phyloP scores from a whole-genome alignment of 2,888 invertebrate species.

The Lasioglossum oenotherae region DNA sequence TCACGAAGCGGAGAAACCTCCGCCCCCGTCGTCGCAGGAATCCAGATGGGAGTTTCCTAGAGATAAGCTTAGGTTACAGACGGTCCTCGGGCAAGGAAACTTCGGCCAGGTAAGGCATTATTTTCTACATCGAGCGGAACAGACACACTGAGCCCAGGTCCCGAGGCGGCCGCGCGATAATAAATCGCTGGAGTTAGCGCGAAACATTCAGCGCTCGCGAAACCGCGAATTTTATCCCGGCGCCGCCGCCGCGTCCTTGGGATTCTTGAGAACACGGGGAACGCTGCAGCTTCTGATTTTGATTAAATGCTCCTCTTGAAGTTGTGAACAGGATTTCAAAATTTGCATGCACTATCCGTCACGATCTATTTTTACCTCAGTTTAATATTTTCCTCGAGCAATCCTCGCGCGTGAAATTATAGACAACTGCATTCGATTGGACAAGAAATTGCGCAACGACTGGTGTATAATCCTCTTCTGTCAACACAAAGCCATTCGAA shows the following conservation, averaged over 20 bases:
- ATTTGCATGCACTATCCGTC: neutral
- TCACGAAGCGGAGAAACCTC: slow-evolving; percentile 86
- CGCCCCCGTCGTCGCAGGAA: slow-evolving; percentile 86
- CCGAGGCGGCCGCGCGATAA: slow-evolving; percentile 35
- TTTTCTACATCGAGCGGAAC: slow-evolving; percentile 39
- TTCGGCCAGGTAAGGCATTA: slow-evolving; percentile 89
- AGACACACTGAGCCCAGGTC: slow-evolving; percentile 13
- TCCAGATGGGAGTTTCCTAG: slow-evolving; percentile 92
- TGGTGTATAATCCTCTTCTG: neutral
- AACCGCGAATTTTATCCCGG: slow-evolving; percentile 22
- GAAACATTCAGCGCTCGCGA: slow-evolving; percentile 18
- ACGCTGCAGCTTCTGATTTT: neutral
- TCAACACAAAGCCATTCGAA: neutral
- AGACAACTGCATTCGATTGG: neutral
- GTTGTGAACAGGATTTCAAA: no score
- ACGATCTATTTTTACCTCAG: neutral
- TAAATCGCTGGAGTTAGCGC: slow-evolving; percentile 60
- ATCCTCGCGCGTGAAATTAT: neutral
- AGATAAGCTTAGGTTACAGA: slow-evolving; percentile 91
- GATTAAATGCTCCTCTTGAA: neutral
- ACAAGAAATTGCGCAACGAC: neutral
- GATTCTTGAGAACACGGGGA: slow-evolving; percentile 14
- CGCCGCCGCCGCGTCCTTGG: neutral
- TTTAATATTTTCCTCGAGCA: neutral
- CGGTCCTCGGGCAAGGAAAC: slow-evolving; percentile 93